A percentile compares a stretch with the other conserved stretches of the same genome.
These are phyloP conservation scores for Myotis brandtii DNA, from an alignment of 2,113 vertebrate species.

Conservation along the genomic window DNA sequence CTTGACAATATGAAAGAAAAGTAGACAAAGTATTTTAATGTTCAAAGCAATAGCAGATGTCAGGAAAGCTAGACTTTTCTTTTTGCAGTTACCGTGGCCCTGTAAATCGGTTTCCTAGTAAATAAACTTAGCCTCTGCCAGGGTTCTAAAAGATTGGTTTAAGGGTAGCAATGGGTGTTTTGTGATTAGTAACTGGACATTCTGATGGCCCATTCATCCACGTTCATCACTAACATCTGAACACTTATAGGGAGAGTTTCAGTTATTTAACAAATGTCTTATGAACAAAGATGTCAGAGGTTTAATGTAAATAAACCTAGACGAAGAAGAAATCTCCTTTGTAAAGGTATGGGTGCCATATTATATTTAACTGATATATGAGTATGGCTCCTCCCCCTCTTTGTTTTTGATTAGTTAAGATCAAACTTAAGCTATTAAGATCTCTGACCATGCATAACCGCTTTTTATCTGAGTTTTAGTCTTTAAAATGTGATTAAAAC, in stretches of 20 bases:
- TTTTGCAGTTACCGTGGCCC: neutral
- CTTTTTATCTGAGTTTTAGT: constrained; percentile 41
- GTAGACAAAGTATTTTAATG: neutral
- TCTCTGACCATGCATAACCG: neutral
- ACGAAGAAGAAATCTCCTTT: neutral
- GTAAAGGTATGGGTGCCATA: neutral
- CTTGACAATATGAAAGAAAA: constrained; percentile 34
- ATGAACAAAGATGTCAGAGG: neutral
- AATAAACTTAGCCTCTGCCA: neutral
- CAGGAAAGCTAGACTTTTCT: neutral
- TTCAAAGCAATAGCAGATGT: neutral
- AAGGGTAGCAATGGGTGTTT: neutral
- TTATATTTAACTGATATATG: neutral
- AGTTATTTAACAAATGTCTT: constrained; percentile 8
- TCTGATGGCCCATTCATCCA: neutral
- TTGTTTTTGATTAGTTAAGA: constrained; percentile 16
- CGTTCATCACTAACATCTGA: neutral
- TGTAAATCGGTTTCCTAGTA: neutral
- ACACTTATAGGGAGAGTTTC: neutral
- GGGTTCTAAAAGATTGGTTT: neutral
- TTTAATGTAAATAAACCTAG: constrained; percentile 16
- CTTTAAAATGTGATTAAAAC: constrained; percentile 47
- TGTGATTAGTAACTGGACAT: neutral
- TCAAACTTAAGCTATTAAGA: neutral
- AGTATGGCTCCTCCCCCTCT: neutral